A percentile compares a stretch with the other conserved stretches of the same genome.
These are phyloP conservation scores for zebrafish (Danio rerio) DNA, from an alignment of 2,113 vertebrate genomes.

Conservation along the genomic window DNA sequence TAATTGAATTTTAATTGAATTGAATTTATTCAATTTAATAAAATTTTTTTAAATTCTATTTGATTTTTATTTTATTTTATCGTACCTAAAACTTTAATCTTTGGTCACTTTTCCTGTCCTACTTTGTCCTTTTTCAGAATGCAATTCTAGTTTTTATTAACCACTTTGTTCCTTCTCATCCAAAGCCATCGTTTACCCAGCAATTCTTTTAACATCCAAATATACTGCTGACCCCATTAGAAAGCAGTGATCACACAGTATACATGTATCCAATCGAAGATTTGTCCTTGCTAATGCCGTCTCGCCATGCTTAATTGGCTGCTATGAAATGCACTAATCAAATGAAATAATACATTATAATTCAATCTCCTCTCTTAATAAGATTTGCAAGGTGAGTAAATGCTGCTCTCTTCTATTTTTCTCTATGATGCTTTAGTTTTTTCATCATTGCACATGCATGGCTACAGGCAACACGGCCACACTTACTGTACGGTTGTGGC, in stretches of 20 bases:
- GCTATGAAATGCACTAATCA: constrained; percentile 64
- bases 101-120: too few relatives aligned
- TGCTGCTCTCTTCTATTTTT: constrained; percentile 45
- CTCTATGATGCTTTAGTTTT: constrained; percentile 14
- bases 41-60: too few relatives aligned
- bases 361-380: constrained; percentile 64
- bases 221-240: not conserved
- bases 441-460: constrained; percentile 11
- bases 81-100: too few relatives aligned
- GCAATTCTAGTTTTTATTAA: too few relatives aligned
- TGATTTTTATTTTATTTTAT: too few relatives aligned
- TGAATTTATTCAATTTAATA: too few relatives aligned
- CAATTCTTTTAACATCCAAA: too few relatives aligned
- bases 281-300: constrained; percentile 39
- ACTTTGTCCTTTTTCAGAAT: too few relatives aligned
- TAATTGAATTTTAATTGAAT: too few relatives aligned
- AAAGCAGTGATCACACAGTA: not conserved
- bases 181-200: too few relatives aligned
- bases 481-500: constrained; percentile 59
- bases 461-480: constrained; percentile 68
- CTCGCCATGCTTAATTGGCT: constrained; percentile 49
- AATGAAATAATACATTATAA: constrained; percentile 62
- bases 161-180: too few relatives aligned
- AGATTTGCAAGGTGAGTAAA: constrained; percentile 72
- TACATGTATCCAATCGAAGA: not conserved